Base-by-base conservation (phyloP, 92 coral and sea anemone species). In the Montipora capitata region DNA sequence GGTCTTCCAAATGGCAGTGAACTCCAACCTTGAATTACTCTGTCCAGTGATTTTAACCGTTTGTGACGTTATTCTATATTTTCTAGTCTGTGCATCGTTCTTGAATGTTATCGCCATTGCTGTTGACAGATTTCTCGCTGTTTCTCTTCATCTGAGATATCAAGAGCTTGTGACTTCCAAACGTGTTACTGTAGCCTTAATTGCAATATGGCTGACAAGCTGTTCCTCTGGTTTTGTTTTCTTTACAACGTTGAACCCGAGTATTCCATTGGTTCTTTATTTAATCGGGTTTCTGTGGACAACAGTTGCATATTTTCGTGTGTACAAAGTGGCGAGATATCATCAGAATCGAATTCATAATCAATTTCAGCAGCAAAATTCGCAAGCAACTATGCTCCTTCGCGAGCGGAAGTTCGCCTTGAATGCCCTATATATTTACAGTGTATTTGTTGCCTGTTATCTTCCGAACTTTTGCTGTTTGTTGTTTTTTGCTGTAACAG, bases 71-170 rank as follows among this genome's bases (percentile, higher is more conserved):
- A 5, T 17, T 74, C 12, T 74, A 14, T 49, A 3, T 74, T 16
- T 61, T 86, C 4, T 48, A 20, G 0, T 27, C 35, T 18, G 68
- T 0, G 80, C 74, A 41, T 88, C 92, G 9, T 65, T 81, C 1
- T 27, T 75, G 3, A 65, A 80, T 9, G 40, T 88, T 1, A 81
- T 69, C 10, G 83, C 78, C 39, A 64, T 88, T 13, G 84, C 87
- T 44, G 48, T 52, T 1, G 92, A 88, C 68, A 78, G 87, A 49
- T 78, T 81, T 77, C 62, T 81, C 10, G 87, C 92, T 35, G 20
- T 81, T 39, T 68, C 58, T 54, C 83, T 88, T 5, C 92, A 88
- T 14, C 57, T 88, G 10, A 51, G 87, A 63, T 88, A 88, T 18
- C 56, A 35, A 44, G 70, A 51, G 9, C 61, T 88, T n/a, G 42